A percentile compares a stretch with the other conserved stretches of the same genome.
Evolutionary conservation across 2,888 invertebrate genomes (phyloP).

Genomic region (Hyppa rectilinea): DNA sequence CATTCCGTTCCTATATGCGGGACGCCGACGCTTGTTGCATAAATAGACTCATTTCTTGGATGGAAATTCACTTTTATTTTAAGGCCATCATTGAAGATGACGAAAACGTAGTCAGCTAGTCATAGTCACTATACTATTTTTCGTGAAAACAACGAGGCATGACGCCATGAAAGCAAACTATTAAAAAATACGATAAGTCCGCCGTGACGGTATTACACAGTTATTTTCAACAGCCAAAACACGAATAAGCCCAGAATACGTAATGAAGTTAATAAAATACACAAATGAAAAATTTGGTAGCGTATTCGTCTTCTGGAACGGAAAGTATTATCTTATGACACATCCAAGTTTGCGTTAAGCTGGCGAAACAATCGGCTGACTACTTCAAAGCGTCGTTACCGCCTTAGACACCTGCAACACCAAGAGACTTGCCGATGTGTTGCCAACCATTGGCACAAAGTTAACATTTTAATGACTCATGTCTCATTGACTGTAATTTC

Average conservation of each 20-base stretch:
- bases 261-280: conserved; percentile 54
- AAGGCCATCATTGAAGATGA: conserved; percentile 74
- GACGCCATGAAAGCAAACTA: conserved; percentile 66
- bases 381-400: not conserved
- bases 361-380: not conserved
- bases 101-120: conserved; percentile 77
- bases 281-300: conserved; percentile 45
- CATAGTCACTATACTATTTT: conserved; percentile 72
- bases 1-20: conserved; percentile 84
- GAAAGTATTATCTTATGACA: not conserved
- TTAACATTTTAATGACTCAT: conserved; percentile 7
- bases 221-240: conserved; percentile 64
- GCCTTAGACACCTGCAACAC: not conserved
- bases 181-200: conserved; percentile 64
- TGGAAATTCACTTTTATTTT: conserved; percentile 85
- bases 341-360: not conserved
- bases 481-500: not conserved
- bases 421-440: not conserved
- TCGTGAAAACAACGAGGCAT: conserved; percentile 73
- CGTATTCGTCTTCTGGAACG: conserved; percentile 24
- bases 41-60: conserved; percentile 87
- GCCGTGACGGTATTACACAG: conserved; percentile 61
- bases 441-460: not conserved
- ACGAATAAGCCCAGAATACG: conserved; percentile 57
- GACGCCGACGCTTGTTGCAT: conserved; percentile 84